phyloP scores from a whole-genome alignment of 2,113 vertebrate genomes.

The Regulus satrapa region DNA sequence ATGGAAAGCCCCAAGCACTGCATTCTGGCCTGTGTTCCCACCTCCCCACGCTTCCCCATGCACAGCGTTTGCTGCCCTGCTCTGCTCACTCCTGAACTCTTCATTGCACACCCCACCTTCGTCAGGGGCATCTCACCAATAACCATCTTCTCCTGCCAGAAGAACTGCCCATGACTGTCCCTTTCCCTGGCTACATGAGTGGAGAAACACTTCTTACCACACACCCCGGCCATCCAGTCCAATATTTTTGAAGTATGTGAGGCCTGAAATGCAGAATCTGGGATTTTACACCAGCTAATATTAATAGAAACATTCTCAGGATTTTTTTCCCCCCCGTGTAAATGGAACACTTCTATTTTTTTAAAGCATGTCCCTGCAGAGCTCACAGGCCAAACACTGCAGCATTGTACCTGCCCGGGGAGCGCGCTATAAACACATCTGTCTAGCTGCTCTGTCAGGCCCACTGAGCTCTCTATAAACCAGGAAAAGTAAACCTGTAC shows the following conservation, averaged over 20 bases:
- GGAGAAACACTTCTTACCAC: neutral
- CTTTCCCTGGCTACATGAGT: neutral
- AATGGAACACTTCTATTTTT: constrained; percentile 56
- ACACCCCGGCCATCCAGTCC: neutral
- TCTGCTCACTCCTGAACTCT: neutral
- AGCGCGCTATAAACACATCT: constrained; percentile 52
- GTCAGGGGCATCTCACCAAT: neutral
- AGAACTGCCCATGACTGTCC: neutral
- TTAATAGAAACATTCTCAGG: constrained; percentile 61
- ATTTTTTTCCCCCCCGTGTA: constrained; percentile 18
- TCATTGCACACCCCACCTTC: neutral
- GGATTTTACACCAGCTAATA: constrained; percentile 45
- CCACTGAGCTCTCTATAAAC: constrained; percentile 28
- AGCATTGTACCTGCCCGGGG: constrained; percentile 30
- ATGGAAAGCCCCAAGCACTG: neutral
- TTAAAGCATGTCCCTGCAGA: constrained; percentile 12
- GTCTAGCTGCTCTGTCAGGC: constrained; percentile 45
- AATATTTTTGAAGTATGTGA: constrained; percentile 16
- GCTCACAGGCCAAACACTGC: constrained; percentile 42
- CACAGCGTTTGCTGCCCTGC: neutral
- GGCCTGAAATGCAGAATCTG: constrained; percentile 3
- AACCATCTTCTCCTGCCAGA: neutral
- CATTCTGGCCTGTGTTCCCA: fast-evolving
- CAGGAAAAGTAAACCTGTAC: constrained; percentile 48
- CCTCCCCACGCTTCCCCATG: fast-evolving